Evolutionary conservation across 2,888 invertebrate species (phyloP).

Genomic region (Orchestes rusci): DNA sequence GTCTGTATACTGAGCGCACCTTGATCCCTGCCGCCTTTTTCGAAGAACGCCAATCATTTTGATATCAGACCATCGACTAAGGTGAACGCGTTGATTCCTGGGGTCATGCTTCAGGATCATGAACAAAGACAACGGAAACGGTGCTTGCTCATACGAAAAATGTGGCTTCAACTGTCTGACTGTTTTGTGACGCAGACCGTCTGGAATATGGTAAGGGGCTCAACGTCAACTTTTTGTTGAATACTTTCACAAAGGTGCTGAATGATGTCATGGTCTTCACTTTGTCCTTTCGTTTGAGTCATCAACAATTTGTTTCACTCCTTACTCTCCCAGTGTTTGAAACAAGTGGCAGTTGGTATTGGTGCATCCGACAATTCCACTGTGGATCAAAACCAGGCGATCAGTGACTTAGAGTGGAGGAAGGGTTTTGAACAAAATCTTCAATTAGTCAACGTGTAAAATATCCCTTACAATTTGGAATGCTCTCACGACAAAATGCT

Average conservation of each 20-base stretch:
- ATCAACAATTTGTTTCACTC: too few species aligned
- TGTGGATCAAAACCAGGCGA: too few species aligned
- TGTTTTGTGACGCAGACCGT: slow-evolving; percentile 5
- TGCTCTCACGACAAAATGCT: too few species aligned
- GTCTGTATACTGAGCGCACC: too few species aligned
- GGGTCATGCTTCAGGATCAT: too few species aligned
- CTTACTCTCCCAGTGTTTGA: background rate
- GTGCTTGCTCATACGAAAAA: slow-evolving; percentile 37
- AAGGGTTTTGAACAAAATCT: background rate
- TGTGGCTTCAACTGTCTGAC: background rate
- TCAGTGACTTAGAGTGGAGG: background rate
- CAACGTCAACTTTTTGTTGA: slow-evolving; percentile 3
- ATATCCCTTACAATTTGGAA: too few species aligned
- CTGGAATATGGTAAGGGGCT: slow-evolving; percentile 5
- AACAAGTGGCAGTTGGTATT: background rate
- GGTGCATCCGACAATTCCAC: background rate
- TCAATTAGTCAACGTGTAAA: background rate
- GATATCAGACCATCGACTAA: too few species aligned
- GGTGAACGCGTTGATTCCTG: too few species aligned
- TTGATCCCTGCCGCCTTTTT: too few species aligned
- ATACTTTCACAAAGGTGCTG: slow-evolving; percentile 3
- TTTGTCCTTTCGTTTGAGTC: slow-evolving; percentile 2
- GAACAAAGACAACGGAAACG: slow-evolving; percentile 34
- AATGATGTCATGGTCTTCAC: slow-evolving; percentile 1
- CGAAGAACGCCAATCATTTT: too few species aligned